These are phyloP conservation scores for Drosophila recens DNA, from an alignment of 2,888 invertebrate genomes.

Conservation along the genomic window DNA sequence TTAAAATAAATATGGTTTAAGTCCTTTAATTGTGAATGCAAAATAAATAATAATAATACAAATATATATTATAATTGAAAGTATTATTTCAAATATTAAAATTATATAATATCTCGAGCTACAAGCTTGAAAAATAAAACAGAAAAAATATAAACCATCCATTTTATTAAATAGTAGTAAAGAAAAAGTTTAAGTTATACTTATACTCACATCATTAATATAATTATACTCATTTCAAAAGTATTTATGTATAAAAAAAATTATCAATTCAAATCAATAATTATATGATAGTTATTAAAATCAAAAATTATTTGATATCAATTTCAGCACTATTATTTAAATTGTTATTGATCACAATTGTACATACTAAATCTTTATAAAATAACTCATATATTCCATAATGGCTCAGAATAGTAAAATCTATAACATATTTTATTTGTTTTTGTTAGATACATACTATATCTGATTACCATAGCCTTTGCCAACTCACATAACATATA, in stretches of 20 bases:
- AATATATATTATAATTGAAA: neutral
- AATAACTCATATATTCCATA: neutral
- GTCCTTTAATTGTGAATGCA: neutral
- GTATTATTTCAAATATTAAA: no score
- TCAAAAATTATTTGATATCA: neutral
- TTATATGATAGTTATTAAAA: neutral
- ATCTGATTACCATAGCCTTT: constrained; percentile 21
- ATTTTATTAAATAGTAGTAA: no score
- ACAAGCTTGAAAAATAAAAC: no score
- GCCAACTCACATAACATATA: constrained; percentile 23
- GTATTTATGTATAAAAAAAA: no score
- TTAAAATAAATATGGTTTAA: no score
- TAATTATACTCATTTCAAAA: no score
- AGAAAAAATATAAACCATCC: neutral
- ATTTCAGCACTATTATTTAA: neutral
- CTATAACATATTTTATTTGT: constrained; percentile 24
- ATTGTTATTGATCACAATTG: neutral
- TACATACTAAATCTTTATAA: neutral
- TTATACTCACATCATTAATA: no score
- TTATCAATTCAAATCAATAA: no score
- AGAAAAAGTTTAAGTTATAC: no score
- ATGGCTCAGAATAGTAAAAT: neutral
- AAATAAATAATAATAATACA: neutral
- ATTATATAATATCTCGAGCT: no score
- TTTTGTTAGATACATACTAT: constrained; percentile 2